phyloP scores from a whole-genome alignment of 2,113 vertebrate genomes.

The Pteronura brasiliensis region DNA sequence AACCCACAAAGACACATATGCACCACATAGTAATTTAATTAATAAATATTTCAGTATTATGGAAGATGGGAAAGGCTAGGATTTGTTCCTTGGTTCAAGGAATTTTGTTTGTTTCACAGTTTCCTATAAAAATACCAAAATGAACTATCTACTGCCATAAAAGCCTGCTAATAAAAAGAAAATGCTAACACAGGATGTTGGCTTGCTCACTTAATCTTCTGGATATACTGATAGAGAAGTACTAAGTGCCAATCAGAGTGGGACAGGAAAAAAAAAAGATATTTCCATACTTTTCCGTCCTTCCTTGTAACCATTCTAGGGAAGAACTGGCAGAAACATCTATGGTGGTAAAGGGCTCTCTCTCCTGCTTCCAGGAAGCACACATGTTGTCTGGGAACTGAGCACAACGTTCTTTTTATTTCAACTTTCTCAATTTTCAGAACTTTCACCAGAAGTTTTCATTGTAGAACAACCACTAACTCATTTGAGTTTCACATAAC shows the following conservation, averaged over 20 bases:
- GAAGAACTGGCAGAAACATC: neutral
- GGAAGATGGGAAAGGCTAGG: neutral
- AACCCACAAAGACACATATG: neutral
- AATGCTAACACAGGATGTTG: neutral
- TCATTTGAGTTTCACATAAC: neutral
- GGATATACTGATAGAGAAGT: neutral
- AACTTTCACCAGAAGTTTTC: neutral
- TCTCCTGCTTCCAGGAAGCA: neutral
- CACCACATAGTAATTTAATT: neutral
- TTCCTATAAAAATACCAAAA: conserved; percentile 55
- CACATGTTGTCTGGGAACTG: neutral
- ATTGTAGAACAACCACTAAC: neutral
- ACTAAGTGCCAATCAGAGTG: neutral
- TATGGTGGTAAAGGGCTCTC: neutral
- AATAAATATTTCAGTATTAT: conserved; percentile 19
- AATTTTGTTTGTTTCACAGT: conserved; percentile 49
- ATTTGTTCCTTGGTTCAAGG: conserved; percentile 4
- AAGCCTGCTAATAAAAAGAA: conserved; percentile 3
- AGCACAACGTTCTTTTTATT: neutral
- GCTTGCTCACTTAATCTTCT: neutral
- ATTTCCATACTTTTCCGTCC: neutral
- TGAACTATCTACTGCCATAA: neutral
- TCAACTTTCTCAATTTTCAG: conserved; percentile 15
- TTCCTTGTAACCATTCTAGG: neutral
- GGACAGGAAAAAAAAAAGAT: neutral